These are phyloP conservation scores for Caenorhabditis tropicalis DNA, from an alignment of 1,140 invertebrate genomes.

Conservation along the genomic window DNA sequence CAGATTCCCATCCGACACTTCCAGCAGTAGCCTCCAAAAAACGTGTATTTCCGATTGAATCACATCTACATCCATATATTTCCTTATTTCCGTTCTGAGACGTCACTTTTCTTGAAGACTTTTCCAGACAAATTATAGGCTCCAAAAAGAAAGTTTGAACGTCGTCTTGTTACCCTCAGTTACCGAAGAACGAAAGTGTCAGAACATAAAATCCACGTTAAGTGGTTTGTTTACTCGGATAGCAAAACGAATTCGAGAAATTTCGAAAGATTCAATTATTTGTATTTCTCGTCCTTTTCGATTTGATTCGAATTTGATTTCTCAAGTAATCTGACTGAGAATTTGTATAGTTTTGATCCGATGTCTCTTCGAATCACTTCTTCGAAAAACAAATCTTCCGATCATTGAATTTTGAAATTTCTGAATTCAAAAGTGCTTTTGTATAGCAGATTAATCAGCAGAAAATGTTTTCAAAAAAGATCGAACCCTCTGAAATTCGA, in stretches of 20 bases:
- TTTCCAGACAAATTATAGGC: slow-evolving; percentile 29
- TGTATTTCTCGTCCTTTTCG: neutral
- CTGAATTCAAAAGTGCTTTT: too few species aligned
- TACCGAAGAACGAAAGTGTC: neutral
- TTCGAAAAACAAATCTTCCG: too few species aligned
- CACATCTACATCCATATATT: neutral
- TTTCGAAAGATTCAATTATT: neutral
- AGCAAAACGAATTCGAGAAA: neutral
- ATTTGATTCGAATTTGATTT: neutral
- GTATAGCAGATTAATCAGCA: too few species aligned
- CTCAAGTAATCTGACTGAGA: neutral
- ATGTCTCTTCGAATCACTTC: too few species aligned
- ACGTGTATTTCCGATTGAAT: neutral
- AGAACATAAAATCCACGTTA: neutral
- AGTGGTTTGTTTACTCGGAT: slow-evolving; percentile 5
- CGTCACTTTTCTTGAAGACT: neutral
- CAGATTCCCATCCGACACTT: neutral
- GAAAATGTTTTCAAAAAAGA: too few species aligned
- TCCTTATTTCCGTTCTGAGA: neutral
- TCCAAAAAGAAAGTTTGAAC: neutral
- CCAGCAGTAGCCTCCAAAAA: neutral
- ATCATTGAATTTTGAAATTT: too few species aligned
- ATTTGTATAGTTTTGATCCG: neutral
- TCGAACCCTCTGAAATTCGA: too few species aligned
- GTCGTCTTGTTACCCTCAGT: neutral